A percentile compares a stretch with the other conserved stretches of the same genome.
Evolutionary conservation across 2,797 vertebrate species (phyloP).

Genomic region (Notamacropus eugenii): DNA sequence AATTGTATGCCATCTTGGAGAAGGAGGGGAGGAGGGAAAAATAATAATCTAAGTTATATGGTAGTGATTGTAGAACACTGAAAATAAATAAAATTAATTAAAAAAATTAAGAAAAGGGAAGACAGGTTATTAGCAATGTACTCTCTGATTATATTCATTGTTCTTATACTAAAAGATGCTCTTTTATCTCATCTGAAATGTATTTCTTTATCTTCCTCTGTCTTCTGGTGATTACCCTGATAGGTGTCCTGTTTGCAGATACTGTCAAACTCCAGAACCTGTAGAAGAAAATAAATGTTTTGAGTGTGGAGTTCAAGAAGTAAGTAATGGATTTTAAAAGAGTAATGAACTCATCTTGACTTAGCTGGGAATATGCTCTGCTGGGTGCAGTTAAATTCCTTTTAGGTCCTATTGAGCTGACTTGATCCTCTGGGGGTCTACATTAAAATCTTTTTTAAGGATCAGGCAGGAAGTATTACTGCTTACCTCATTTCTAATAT

Average conservation of each 20-base stretch:
- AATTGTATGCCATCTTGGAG: no score
- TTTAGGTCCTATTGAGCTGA: background rate
- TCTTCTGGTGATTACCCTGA: conserved; percentile 38
- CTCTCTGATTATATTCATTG: background rate
- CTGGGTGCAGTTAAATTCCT: conserved; percentile 12
- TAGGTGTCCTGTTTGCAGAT: conserved; percentile 98
- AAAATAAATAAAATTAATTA: no score
- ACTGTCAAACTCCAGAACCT: conserved; percentile 98
- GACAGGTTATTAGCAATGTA: background rate
- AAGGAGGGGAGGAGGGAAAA: no score
- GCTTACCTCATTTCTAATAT: background rate
- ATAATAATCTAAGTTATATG: no score
- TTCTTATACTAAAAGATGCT: background rate
- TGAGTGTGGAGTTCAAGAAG: conserved; percentile 98
- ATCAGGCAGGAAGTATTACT: conserved; percentile 30
- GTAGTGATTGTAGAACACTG: no score
- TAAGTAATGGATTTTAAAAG: conserved; percentile 85
- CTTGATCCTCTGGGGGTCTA: background rate
- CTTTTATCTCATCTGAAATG: conserved; percentile 27
- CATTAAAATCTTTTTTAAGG: background rate
- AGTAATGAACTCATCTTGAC: conserved; percentile 51
- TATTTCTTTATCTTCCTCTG: conserved; percentile 34
- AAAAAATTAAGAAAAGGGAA: background rate
- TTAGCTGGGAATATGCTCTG: conserved; percentile 48
- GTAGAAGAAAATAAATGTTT: conserved; percentile 99